Base-by-base conservation (phyloP, 1,140 invertebrate species). In the Dermatophagoides farinae region DNA sequence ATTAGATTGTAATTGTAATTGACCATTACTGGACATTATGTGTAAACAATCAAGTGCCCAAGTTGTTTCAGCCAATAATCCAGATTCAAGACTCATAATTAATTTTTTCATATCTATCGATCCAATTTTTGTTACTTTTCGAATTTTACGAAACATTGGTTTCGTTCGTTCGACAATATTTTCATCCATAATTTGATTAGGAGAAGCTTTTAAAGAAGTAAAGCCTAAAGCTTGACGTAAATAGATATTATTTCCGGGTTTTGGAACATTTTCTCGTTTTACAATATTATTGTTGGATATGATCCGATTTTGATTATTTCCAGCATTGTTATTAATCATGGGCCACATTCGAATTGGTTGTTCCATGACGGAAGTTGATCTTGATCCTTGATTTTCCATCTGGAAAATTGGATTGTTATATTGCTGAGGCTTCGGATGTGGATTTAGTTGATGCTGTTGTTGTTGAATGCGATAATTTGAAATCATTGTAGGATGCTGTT, bases 81-180 rank as follows among this genome's bases (percentile, higher is more conserved):
- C 95, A n/a, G 88, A 96, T 66, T 92, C 84, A 67, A 99, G 79
- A 63, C 88, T 82, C 93, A 99, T 97, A 79, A 97, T 87, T 53
- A 98, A 80, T 64, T 90, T 90, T 91, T 96, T 40, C 91, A 86
- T 72, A 97, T 92, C 6, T 95, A 80, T 20, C 18, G 39, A 50
- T 81, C 81, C 12, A 97, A 81, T 74, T 64, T 83, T 63, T 77
- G 82, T 70, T 57, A 96, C 70, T 62, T 86, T 80, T 67, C 86
- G 82, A 55, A 90, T 78, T 68, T 90, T 88, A 66, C 84, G 85
- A 1, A 87, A 73, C 37, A 89, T 78, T 22, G 90, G 88, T 39
- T 83, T 79, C 0, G 87, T 80, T 25, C 88, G 85, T 77, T 98
- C 93, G 39, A 98, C 83, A 71, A 86, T 88, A 66, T 92, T 90